Conservation (phyloP, 2,113 vertebrate genomes). For the Gopherus flavomarginatus region DNA sequence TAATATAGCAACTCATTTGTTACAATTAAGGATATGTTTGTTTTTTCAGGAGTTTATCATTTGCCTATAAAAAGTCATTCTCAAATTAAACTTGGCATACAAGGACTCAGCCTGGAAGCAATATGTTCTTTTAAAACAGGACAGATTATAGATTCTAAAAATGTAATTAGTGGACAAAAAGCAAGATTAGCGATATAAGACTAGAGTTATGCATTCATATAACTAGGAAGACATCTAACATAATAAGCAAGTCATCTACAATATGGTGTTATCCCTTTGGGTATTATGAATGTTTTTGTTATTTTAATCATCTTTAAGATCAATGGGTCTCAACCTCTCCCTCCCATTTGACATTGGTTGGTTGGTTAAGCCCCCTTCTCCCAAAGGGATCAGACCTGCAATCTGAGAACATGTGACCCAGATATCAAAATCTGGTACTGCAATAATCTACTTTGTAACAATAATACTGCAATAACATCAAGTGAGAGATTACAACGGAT, state of each 20-base stretch:
- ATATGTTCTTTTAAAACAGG: constrained; percentile 28
- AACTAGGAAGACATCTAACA: constrained; percentile 19
- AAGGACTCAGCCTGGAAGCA: not conserved
- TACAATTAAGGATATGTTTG: constrained; percentile 62
- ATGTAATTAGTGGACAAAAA: constrained; percentile 21
- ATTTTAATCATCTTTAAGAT: not conserved
- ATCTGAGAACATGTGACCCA: not conserved
- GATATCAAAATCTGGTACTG: not conserved
- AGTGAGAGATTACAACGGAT: not conserved
- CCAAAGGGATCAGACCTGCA: not conserved
- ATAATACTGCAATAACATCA: not conserved
- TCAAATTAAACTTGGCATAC: constrained; percentile 58
- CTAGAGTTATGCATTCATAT: not conserved
- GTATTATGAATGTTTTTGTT: not conserved
- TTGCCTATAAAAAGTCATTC: constrained; percentile 48
- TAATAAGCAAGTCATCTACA: not conserved
- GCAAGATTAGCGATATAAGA: not conserved
- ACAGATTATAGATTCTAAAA: not conserved
- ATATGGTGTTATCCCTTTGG: not conserved
- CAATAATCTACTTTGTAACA: not conserved
- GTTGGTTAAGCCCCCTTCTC: not conserved
- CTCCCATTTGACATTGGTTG: not conserved
- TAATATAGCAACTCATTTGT: constrained; percentile 65
- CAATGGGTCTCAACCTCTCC: not conserved
- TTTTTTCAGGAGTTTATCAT: constrained; percentile 48